Conservation (phyloP, 2,888 invertebrate genomes). For the Eupithecia inturbata region DNA sequence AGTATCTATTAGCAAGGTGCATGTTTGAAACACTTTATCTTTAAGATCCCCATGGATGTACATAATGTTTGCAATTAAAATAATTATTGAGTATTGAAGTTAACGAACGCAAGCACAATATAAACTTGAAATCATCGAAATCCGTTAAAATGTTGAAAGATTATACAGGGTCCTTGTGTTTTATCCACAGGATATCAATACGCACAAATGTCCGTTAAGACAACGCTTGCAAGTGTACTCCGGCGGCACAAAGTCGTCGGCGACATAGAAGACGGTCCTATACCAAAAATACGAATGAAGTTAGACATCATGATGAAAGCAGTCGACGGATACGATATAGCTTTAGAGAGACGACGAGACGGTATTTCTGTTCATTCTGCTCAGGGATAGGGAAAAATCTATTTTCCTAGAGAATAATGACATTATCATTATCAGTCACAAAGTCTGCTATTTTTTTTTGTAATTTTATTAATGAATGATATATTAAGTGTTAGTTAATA, state of each 20-base stretch:
- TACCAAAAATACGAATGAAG: constrained; percentile 68
- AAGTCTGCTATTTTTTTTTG: no score
- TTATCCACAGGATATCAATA: constrained; percentile 71
- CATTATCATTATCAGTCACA: no score
- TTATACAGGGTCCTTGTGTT: background rate
- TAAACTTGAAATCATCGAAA: no score
- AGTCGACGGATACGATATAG: constrained; percentile 67
- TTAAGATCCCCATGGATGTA: no score
- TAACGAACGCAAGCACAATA: background rate
- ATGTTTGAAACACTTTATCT: no score
- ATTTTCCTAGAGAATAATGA: no score
- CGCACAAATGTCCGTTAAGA: constrained; percentile 73
- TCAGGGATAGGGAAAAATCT: background rate
- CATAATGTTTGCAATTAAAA: no score
- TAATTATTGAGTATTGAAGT: no score
- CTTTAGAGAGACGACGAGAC: constrained; percentile 54
- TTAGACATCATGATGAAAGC: constrained; percentile 77
- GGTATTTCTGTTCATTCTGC: background rate
- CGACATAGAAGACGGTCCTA: constrained; percentile 55
- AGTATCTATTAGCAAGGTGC: no score
- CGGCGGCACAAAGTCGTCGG: constrained; percentile 62
- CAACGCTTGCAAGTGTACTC: constrained; percentile 60
- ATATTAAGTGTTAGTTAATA: no score
- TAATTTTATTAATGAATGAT: no score
- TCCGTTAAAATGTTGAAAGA: background rate